Evolutionary conservation across 2,113 vertebrate genomes (phyloP).

Genomic region (Antechinus stuartii): DNA sequence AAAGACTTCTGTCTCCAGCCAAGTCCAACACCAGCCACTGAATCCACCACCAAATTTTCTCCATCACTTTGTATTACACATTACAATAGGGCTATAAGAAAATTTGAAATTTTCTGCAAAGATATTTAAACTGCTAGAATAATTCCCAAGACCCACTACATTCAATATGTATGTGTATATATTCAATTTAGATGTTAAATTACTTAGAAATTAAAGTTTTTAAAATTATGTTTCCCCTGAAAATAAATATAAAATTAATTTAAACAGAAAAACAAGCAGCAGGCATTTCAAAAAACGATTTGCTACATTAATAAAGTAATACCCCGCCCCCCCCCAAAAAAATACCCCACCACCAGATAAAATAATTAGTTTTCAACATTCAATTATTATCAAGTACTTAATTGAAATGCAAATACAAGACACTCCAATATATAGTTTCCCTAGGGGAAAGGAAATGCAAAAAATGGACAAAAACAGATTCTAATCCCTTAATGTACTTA

Average conservation of each 20-base stretch:
- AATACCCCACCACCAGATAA: not conserved
- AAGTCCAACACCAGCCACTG: not conserved
- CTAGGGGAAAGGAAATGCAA: not conserved
- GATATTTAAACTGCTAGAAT: not conserved
- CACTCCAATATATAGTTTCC: not conserved
- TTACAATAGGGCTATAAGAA: not conserved
- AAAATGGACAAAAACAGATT: not conserved
- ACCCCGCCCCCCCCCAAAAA: not conserved
- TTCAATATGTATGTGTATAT: too few species aligned
- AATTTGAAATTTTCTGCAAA: not conserved
- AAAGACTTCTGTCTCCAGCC: not conserved
- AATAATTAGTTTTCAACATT: not conserved
- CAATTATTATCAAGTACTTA: not conserved
- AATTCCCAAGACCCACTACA: not conserved
- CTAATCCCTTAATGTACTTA: not conserved
- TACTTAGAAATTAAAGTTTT: not conserved
- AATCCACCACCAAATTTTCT: not conserved
- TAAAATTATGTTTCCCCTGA: not conserved
- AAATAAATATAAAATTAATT: not conserved
- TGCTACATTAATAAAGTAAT: not conserved
- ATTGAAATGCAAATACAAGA: not conserved
- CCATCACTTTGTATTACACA: not conserved
- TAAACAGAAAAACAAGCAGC: not conserved
- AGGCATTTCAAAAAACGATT: not conserved
- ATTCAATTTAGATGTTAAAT: not conserved